Base-by-base conservation (phyloP, 1,140 invertebrate genomes). In the Drosophila chauvacae region DNA sequence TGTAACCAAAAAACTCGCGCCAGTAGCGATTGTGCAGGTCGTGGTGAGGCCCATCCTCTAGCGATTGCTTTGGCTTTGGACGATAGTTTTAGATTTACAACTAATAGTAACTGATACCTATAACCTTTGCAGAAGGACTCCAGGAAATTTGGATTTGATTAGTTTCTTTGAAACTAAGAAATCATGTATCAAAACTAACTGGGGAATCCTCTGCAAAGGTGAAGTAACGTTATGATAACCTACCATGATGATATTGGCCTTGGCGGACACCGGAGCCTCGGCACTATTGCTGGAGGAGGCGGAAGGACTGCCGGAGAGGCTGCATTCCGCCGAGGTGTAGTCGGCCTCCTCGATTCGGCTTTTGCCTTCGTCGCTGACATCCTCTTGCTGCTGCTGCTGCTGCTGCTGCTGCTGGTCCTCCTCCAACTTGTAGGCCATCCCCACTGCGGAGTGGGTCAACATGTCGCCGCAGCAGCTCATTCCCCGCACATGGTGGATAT, bases 1-100 rank as follows among this genome's bases (percentile, higher is more conserved):
- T 90, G 37, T 85, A 90, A 14, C 79, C 81, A 56, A 88, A 91
- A 42, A 91, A 91, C 7, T 92, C 88, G 20, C 84, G 86, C 78
- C 60, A 90, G 30, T 90, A 87, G 6, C 69, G 80, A 78, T 81
- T 80, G 30, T 88, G 69, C 39, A 74, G 57, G 30, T 68, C 62
- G 39, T 77, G 33, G 37, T 80, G 69, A 35, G 61, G 47, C 33
- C 70, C 69, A 2, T 80, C 48, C 7, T 73, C 71, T 4, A 16
- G 14, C 0, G 16, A 9, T 16, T 73, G 60, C 28, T 83, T 68
- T 55, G 72, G 45, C 26, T 39, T 26, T 20, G 53, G 10, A 44
- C 18, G n/a, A 16, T 11, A n/a, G 42, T 39, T 62, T 39, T 13
- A 16, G 26, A 47, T 16, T 45, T 10, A 13, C 4, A 50, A 48